A percentile compares a stretch with the other conserved stretches of the same genome.
These are phyloP conservation scores for Astur gentilis DNA, from an alignment of 2,113 vertebrate species.

Conservation along the genomic window DNA sequence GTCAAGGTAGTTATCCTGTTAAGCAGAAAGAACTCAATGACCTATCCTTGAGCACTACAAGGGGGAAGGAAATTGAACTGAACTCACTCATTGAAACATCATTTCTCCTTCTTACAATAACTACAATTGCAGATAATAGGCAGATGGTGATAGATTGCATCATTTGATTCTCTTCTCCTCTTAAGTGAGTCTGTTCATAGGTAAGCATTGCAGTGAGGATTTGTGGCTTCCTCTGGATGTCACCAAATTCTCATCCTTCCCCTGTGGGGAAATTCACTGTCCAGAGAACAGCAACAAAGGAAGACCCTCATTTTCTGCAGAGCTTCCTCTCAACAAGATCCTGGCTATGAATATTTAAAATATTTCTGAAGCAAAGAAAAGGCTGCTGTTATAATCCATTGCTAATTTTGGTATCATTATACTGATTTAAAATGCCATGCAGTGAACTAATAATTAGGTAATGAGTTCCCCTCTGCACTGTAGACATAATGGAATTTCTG, in stretches of 20 bases:
- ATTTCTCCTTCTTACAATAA: background rate
- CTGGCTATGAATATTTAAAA: background rate
- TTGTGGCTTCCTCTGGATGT: background rate
- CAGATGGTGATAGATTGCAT: background rate
- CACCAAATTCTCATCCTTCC: background rate
- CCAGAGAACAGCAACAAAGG: background rate
- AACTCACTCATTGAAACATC: background rate
- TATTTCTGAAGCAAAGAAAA: background rate
- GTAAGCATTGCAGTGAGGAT: background rate
- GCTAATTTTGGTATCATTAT: background rate
- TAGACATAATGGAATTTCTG: background rate
- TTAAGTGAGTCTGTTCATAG: background rate
- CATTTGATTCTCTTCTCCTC: background rate
- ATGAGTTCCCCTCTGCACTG: background rate
- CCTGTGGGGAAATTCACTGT: background rate
- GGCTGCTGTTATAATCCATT: background rate
- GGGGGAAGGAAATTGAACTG: background rate
- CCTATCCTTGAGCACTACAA: background rate
- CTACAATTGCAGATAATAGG: background rate
- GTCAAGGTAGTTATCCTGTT: background rate
- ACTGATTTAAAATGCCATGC: background rate
- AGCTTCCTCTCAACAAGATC: background rate
- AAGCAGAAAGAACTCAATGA: background rate
- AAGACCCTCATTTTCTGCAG: background rate
- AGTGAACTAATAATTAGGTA: background rate